Percentiles rank a stretch among this genome's conserved stretches.
phyloP scores from a whole-genome alignment of 2,888 invertebrate genomes.

The Heliconius erato region DNA sequence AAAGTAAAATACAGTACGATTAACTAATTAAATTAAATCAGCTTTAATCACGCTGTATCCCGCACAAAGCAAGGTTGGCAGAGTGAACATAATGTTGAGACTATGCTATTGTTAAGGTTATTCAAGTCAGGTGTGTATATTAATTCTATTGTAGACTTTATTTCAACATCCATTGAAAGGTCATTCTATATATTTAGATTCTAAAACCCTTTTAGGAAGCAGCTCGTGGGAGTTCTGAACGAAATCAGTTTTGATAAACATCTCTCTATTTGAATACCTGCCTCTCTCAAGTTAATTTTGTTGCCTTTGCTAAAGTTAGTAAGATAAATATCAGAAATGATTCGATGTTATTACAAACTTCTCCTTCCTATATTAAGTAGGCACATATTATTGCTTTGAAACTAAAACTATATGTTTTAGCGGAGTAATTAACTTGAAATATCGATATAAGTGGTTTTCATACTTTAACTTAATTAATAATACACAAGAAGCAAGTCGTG shows the following conservation, averaged over 20 bases:
- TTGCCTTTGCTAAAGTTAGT: slow-evolving; percentile 39
- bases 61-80: no score
- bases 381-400: slow-evolving; percentile 33
- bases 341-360: slow-evolving; percentile 34
- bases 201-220: slow-evolving; percentile 53
- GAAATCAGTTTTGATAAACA: slow-evolving; percentile 61
- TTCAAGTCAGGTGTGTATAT: neutral
- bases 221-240: slow-evolving; percentile 52
- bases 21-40: no score
- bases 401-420: slow-evolving; percentile 4
- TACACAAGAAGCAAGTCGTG: neutral
- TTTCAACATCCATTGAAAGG: slow-evolving; percentile 26
- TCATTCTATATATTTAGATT: slow-evolving; percentile 47
- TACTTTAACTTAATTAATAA: no score
- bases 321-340: slow-evolving; percentile 36
- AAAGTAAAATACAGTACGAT: no score
- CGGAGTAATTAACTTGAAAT: slow-evolving; percentile 1
- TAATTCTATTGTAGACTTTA: neutral
- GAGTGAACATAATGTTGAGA: no score
- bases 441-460: neutral
- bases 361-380: slow-evolving; percentile 18
- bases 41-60: no score
- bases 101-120: no score
- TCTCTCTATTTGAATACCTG: slow-evolving; percentile 51
- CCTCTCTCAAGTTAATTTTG: slow-evolving; percentile 42